Evolutionary conservation across 2,797 vertebrate genomes (phyloP).

Genomic region (Scyliorhinus canicula): DNA sequence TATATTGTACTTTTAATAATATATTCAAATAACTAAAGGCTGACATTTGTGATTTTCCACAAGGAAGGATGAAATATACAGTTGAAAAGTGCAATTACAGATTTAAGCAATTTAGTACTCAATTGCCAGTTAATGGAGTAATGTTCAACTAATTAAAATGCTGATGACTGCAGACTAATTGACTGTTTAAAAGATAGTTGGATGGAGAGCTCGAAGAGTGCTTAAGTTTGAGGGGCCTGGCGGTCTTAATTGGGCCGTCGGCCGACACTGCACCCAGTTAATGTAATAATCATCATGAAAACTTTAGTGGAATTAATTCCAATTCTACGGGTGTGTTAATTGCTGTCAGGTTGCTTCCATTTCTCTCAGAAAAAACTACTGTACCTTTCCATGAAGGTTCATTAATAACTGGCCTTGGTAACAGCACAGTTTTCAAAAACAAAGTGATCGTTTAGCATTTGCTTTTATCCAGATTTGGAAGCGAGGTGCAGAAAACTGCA

Average conservation of each 20-base stretch:
- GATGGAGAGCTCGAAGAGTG: not conserved
- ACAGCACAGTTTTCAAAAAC: not conserved
- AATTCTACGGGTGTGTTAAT: not conserved
- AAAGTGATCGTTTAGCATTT: not conserved
- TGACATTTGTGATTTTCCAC: not conserved
- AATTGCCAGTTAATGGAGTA: not conserved
- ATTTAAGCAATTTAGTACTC: not conserved
- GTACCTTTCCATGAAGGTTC: not conserved
- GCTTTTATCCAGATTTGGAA: not conserved
- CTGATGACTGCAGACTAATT: not conserved
- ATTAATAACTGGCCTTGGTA: not conserved
- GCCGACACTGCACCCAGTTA: not conserved
- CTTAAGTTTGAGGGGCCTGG: not conserved
- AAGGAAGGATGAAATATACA: not conserved
- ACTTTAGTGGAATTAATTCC: not conserved
- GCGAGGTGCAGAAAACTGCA: not conserved
- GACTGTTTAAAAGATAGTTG: not conserved
- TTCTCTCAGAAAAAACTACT: not conserved
- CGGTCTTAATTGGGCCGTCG: not conserved
- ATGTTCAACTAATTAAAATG: not conserved
- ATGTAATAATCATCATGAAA: not conserved
- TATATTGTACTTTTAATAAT: not conserved
- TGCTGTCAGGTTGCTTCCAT: not conserved
- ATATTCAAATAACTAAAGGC: not conserved
- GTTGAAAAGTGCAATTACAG: not conserved